A percentile compares a stretch with the other conserved stretches of the same genome.
Conservation (phyloP, 2,113 vertebrate genomes). For the Sialia sialis region DNA sequence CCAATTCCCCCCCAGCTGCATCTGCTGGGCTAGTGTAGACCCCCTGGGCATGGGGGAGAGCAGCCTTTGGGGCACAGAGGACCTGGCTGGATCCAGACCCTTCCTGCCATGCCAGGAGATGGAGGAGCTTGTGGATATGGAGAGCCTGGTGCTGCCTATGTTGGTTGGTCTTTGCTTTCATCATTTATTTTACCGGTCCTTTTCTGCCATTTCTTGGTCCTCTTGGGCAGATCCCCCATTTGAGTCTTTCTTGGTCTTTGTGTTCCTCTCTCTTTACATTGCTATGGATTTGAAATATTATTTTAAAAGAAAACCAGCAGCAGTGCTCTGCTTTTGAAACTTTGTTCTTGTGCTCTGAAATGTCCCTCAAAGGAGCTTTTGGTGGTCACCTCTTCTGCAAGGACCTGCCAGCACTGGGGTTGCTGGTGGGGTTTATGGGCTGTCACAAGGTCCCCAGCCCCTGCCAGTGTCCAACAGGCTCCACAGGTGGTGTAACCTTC, state of each 20-base stretch:
- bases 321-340: background rate
- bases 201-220: background rate
- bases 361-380: accelerated
- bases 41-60: background rate
- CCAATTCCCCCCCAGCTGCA: background rate
- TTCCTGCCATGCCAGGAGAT: accelerated
- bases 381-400: background rate
- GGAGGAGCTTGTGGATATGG: accelerated
- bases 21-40: background rate
- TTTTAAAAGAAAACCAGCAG: background rate
- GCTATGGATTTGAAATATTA: background rate
- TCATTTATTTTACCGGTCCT: background rate
- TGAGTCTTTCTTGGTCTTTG: background rate
- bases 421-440: background rate
- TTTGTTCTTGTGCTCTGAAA: background rate
- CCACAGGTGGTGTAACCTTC: background rate
- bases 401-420: background rate
- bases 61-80: background rate
- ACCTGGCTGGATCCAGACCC: background rate
- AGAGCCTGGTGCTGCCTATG: background rate
- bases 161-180: background rate
- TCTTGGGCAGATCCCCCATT: background rate
- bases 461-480: background rate
- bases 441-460: background rate
- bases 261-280: background rate